A percentile compares a stretch with the other conserved stretches of the same genome.
Conservation (phyloP, 2,113 vertebrate genomes). For the Chloebia gouldiae region DNA sequence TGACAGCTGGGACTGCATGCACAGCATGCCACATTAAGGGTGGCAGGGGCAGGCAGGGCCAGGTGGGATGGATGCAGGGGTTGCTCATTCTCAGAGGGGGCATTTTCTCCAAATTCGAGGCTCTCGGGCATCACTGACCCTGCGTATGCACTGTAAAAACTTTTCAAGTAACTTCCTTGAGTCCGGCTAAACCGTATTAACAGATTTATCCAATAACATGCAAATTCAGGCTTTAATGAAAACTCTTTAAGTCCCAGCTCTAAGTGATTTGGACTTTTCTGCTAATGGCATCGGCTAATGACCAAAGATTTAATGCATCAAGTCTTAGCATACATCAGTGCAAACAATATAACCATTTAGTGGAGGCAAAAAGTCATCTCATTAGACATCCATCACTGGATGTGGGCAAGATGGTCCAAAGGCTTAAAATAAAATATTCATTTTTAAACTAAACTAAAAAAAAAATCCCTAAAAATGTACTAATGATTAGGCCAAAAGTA, state of each 20-base stretch:
- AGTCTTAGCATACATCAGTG: conserved; percentile 55
- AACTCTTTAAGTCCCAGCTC: conserved; percentile 56
- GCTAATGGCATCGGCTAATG: conserved; percentile 65
- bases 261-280: conserved; percentile 57
- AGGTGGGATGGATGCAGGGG: rapidly evolving
- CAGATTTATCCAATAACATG: conserved; percentile 65
- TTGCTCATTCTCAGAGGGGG: neutral
- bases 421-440: conserved; percentile 64
- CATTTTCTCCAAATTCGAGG: neutral
- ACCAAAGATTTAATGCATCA: conserved; percentile 65
- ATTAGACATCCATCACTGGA: conserved; percentile 48
- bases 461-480: neutral
- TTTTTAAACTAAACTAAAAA: conserved; percentile 9
- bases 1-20: neutral
- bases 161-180: conserved; percentile 41
- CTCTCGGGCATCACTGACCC: neutral
- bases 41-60: rapidly evolving
- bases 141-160: neutral
- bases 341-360: conserved; percentile 43
- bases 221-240: conserved; percentile 65
- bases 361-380: conserved; percentile 43
- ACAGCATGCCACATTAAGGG: rapidly evolving
- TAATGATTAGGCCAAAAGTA: conserved; percentile 52
- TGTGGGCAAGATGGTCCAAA: conserved; percentile 41
- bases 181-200: conserved; percentile 57